A percentile compares a stretch with the other conserved stretches of the same genome.
Evolutionary conservation across 1,140 invertebrate species (phyloP).

Genomic region (Drosophila equinoxialis): DNA sequence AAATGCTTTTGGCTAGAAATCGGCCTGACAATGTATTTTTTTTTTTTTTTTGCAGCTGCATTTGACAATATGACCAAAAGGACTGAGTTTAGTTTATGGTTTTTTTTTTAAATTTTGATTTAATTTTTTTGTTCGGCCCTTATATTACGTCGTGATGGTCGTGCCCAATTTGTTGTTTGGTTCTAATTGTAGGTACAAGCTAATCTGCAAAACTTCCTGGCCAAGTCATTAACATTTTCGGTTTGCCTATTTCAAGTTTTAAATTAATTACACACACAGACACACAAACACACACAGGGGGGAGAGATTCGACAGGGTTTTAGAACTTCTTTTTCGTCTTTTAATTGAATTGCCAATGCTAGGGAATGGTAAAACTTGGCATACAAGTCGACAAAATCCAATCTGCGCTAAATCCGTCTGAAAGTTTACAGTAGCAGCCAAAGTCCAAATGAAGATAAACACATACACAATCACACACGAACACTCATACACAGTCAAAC

Average conservation of each 20-base stretch:
- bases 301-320: constrained; percentile 52
- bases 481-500: neutral
- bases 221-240: constrained; percentile 62
- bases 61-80: neutral
- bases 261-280: constrained; percentile 60
- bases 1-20: constrained; percentile 26
- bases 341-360: constrained; percentile 45
- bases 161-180: constrained; percentile 22
- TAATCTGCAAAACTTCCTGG: constrained; percentile 17
- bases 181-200: constrained; percentile 32
- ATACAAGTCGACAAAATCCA: constrained; percentile 62
- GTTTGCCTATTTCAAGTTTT: constrained; percentile 61
- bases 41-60: constrained; percentile 41
- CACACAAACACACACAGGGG: neutral
- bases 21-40: constrained; percentile 40
- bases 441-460: constrained; percentile 70
- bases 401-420: constrained; percentile 62
- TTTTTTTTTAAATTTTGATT: neutral
- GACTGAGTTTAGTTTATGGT: neutral
- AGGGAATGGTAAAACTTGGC: constrained; percentile 2
- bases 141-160: constrained; percentile 37
- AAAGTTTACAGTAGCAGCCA: constrained; percentile 19
- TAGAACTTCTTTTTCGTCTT: constrained; percentile 42
- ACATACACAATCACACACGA: constrained; percentile 51
- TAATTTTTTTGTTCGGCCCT: constrained; percentile 10